These are phyloP conservation scores for Leptinotarsa tumamoca DNA, from an alignment of 2,888 invertebrate genomes.

Conservation along the genomic window DNA sequence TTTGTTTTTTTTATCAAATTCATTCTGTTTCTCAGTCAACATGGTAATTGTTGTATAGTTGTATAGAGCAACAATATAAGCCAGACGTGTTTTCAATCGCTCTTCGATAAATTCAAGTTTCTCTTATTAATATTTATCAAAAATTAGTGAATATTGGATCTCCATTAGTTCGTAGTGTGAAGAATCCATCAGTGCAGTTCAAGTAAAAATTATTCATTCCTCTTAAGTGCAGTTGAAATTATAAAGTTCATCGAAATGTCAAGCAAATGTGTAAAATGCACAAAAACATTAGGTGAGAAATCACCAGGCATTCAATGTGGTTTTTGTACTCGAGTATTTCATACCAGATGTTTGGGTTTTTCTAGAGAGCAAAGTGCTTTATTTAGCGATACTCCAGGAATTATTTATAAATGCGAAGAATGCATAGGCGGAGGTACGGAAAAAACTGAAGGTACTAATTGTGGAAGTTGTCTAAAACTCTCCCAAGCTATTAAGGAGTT, in stretches of 20 bases:
- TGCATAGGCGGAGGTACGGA: neutral
- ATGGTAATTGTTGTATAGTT: too few species aligned
- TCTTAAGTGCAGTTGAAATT: too few species aligned
- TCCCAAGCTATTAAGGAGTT: neutral
- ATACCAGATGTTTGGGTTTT: slow-evolving; percentile 12
- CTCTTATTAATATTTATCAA: too few species aligned
- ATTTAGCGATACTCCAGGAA: slow-evolving; percentile 14
- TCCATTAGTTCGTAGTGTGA: too few species aligned
- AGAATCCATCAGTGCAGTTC: too few species aligned
- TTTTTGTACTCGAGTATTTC: slow-evolving; percentile 17
- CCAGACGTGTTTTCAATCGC: too few species aligned
- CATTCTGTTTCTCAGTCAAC: too few species aligned
- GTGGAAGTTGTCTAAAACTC: slow-evolving; percentile 11
- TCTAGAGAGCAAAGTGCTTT: slow-evolving; percentile 14
- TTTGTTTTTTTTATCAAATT: too few species aligned
- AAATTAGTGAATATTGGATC: too few species aligned
- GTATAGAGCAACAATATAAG: too few species aligned
- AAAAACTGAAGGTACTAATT: neutral
- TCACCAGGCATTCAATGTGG: slow-evolving; percentile 10
- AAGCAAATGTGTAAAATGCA: slow-evolving; percentile 12
- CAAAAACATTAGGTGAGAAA: slow-evolving; percentile 13
- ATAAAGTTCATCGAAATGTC: slow-evolving; percentile 5
- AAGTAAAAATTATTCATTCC: too few species aligned
- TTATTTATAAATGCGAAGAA: slow-evolving; percentile 18
- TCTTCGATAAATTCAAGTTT: too few species aligned